Evolutionary conservation across 2,797 vertebrate species (phyloP), one percentile per base, ranked within the genome.

Genomic region (Bradypus variegatus): DNA sequence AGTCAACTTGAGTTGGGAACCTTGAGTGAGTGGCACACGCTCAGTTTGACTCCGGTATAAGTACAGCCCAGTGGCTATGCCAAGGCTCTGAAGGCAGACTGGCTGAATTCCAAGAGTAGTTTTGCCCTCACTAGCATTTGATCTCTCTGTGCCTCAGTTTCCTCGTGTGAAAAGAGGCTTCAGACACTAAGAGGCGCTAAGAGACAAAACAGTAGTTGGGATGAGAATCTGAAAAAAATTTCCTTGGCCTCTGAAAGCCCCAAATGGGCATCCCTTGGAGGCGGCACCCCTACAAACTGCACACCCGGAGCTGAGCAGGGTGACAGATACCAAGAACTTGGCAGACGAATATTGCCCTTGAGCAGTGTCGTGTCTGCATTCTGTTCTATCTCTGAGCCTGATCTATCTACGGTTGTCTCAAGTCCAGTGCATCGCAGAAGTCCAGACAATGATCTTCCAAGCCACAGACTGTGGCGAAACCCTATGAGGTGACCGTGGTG

Each of bases 391-490:
- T 23, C 8, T 8, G 2, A 21, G 14, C 33, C 50, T 1, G 33
- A 45, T 53, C 3, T 62, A 60, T 62, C 55, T 41, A 23, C 16
- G 48, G 70, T 83, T 86, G 83, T 50, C 62, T 90, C 78, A 87
- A 0, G n/a, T 48, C 69, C 86, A 81, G 77, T 38, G 53, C 72
- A 64, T 50, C 53, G 80, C 79, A 6, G 50, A 92, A 81, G 69
- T 72, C 38, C 69, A 67, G 62, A 50, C 4, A 38, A 69, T 21
- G 38, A 58, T 55, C 25, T n/a, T 80, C 38, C 76, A 9, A 13
- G 64, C 19, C 77, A 67, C 41, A 53, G 33, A 33, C 72, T 62
- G 53, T 92, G 90, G 73, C 8, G 86, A 94, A 95, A 93, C 21
- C 48, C 65, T 4, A 4, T 10, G 50, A 64, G 69, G 58, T 31